These are phyloP conservation scores for Nyctereutes procyonoides DNA, from an alignment of 2,113 vertebrate genomes.

Conservation along the genomic window DNA sequence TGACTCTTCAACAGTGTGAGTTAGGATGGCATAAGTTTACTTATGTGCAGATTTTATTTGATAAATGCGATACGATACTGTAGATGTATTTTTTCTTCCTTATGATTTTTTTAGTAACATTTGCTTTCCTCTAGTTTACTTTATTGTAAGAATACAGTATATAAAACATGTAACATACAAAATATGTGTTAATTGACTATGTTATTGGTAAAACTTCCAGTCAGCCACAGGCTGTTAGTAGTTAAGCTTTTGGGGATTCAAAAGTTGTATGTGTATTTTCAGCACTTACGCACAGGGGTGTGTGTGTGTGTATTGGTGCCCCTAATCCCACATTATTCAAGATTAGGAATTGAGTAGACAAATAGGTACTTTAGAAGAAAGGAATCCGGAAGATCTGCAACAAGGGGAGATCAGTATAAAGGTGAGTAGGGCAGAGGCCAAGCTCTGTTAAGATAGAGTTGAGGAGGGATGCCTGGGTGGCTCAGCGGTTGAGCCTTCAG, in stretches of 20 bases:
- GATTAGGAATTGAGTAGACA: not conserved
- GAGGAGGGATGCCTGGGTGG: not conserved
- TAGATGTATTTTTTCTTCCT: not conserved
- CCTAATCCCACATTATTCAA: not conserved
- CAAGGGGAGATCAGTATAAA: not conserved
- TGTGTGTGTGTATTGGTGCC: not conserved
- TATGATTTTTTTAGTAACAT: not conserved
- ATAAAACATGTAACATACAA: not conserved
- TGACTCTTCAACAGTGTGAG: not conserved
- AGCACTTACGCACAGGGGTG: not conserved
- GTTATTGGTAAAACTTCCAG: not conserved
- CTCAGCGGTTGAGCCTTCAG: no score
- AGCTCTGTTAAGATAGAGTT: not conserved
- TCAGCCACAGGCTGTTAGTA: not conserved
- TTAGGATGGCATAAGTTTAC: not conserved
- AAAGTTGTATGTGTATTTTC: not conserved
- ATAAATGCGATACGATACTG: not conserved
- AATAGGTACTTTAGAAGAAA: not conserved
- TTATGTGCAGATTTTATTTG: not conserved
- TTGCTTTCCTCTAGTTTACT: not conserved
- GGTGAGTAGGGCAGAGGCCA: not conserved
- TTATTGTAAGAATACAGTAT: not conserved
- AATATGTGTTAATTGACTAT: not conserved
- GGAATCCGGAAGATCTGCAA: constrained; percentile 6
- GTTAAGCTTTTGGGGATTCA: not conserved